Evolutionary conservation across 2,113 vertebrate species (phyloP), one percentile per base, ranked within the genome.

Genomic region (Ammodytes marinus): DNA sequence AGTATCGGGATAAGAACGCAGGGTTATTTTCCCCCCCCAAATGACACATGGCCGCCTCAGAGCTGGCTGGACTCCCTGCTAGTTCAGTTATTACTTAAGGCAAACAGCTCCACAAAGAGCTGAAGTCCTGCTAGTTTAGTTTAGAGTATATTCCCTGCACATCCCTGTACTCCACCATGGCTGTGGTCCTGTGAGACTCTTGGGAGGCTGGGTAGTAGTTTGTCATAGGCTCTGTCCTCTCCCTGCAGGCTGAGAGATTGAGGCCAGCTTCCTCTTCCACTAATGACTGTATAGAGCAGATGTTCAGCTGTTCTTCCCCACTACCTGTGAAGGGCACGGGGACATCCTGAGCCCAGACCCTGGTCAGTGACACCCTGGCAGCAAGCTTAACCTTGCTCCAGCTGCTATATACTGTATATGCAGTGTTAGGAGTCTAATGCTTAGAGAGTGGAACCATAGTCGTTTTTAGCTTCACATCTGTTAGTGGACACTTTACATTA

Each of bases 221-320:
- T 92, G 90, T 95, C 91, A 93, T 85, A 60, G 69, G 47, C 75
- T 58, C 72, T 84, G 76, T 75, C 52, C 80, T 76, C 67, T 81
- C 87, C 88, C 77, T 79, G 78, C 85, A 77, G 75, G 80, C 85
- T 94, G 92, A 95, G 89, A 94, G 90, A 95, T 92, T 91, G 85
- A 93, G 92, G 91, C 72, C 89, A 92, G 68, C 72, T 86, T 27
- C 81, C 83, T 63, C 80, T 79, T 72, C n/a, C 39, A 75, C 84
- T 89, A 91, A 89, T 91, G 87, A 92, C 90, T 82, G 27, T 27
- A 61, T 27, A 75, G 78, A 77, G 77, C 92, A 92, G 89, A 88
- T 91, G 88, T 92, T 90, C 78, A 45, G 66, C 84, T 86, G 65
- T 61, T 66, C 77, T 66, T 27, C 61, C 35, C n/a, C 19, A 8